Evolutionary conservation across 2,113 vertebrate species (phyloP).

Genomic region (Corynorhinus townsendii): DNA sequence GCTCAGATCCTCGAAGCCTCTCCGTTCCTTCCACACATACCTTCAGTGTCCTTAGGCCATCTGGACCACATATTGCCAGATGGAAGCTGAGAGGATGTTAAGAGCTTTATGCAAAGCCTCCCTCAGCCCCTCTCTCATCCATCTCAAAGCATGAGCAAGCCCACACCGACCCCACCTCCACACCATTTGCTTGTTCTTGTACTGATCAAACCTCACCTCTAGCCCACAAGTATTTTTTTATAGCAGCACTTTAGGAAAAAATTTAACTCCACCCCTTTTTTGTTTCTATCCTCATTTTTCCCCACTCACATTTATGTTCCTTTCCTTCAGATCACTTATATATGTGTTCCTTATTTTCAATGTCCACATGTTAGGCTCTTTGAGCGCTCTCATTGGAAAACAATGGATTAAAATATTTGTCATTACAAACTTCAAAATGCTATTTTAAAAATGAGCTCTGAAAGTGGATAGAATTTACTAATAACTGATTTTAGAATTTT

Average conservation of each 20-base stretch:
- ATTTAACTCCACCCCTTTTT: neutral
- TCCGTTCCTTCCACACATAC: neutral
- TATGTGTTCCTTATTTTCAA: neutral
- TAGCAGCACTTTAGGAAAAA: neutral
- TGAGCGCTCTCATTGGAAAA: conserved; percentile 5
- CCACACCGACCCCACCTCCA: neutral
- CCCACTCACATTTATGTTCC: neutral
- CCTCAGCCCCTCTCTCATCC: neutral
- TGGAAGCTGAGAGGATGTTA: neutral
- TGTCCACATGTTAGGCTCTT: neutral
- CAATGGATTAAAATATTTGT: neutral
- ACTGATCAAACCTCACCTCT: neutral
- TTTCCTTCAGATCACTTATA: neutral
- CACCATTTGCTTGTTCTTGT: neutral
- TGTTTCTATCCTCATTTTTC: neutral
- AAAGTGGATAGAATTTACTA: neutral
- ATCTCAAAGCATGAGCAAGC: neutral
- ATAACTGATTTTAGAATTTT: conserved; percentile 19
- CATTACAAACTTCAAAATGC: neutral
- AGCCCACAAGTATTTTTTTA: neutral
- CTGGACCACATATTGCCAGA: neutral
- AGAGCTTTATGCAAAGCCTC: neutral
- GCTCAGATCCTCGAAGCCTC: neutral
- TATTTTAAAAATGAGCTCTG: neutral
- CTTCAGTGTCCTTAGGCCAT: neutral